These are phyloP conservation scores for Seira sanloemensis DNA, from an alignment of 2,888 invertebrate genomes.

Conservation along the genomic window DNA sequence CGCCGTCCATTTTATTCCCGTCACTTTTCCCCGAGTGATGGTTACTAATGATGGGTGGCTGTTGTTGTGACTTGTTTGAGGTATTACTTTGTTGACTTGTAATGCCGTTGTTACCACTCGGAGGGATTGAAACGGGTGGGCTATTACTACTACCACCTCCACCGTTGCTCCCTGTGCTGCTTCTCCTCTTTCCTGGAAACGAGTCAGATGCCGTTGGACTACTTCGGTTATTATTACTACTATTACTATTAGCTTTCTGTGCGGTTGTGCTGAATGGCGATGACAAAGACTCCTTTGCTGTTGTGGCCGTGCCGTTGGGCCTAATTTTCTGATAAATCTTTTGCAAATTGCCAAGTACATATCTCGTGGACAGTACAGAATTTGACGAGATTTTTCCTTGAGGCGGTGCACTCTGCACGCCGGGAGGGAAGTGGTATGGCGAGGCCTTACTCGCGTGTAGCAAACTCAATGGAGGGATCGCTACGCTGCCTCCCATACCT, in stretches of 20 bases:
- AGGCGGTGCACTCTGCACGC: conserved; percentile 41
- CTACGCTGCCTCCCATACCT: conserved; percentile 26
- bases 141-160: too few species aligned
- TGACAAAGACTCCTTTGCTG: conserved; percentile 23
- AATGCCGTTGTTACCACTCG: not conserved
- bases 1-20: conserved; percentile 56
- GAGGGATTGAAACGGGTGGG: not conserved
- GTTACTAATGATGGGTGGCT: conserved; percentile 59
- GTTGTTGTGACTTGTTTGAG: conserved; percentile 41
- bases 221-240: conserved; percentile 23
- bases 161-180: conserved; percentile 39
- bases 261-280: conserved; percentile 38
- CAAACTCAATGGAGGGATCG: conserved; percentile 52
- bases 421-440: conserved; percentile 57
- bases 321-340: conserved; percentile 72
- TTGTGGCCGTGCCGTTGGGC: conserved; percentile 42
- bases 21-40: conserved; percentile 61
- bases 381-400: conserved; percentile 52
- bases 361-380: conserved; percentile 69
- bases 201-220: conserved; percentile 41
- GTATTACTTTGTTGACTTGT: not conserved
- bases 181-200: conserved; percentile 33
- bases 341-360: conserved; percentile 72
- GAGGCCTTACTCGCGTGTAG: conserved; percentile 51
- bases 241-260: conserved; percentile 64